Conservation (phyloP, 2,797 vertebrate species). For the Anableps anableps region DNA sequence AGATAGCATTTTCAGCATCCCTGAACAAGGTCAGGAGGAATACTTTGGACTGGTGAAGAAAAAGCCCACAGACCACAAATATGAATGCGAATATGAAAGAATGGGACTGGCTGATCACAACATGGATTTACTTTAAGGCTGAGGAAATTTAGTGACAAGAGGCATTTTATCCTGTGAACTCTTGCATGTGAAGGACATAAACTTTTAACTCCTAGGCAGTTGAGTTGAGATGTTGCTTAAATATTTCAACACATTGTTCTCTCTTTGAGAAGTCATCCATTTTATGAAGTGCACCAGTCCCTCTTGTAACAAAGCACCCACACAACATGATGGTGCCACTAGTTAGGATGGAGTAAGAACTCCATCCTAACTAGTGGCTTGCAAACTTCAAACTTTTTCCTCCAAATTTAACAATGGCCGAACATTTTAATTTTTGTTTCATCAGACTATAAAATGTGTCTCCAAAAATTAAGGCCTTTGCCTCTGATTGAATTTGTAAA, state of each 20-base stretch:
- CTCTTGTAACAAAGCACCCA: not conserved
- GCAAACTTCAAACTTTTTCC: not conserved
- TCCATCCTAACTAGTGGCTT: not conserved
- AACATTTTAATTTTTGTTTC: not conserved
- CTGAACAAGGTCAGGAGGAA: not conserved
- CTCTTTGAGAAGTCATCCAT: too few relatives aligned
- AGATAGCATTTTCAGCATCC: not conserved
- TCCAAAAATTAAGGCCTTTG: not conserved
- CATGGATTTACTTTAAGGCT: not conserved
- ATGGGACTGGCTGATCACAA: not conserved
- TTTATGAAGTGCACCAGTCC: not conserved
- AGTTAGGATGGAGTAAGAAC: not conserved
- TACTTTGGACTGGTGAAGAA: not conserved
- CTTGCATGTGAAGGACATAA: not conserved
- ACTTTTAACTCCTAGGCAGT: too few relatives aligned
- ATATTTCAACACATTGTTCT: too few relatives aligned
- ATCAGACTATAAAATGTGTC: not conserved
- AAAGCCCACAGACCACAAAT: conserved; percentile 1
- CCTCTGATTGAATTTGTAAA: not conserved
- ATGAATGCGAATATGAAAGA: not conserved
- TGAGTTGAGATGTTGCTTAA: too few relatives aligned
- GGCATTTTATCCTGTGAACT: not conserved
- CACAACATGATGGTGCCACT: not conserved
- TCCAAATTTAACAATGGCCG: not conserved
- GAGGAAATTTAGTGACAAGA: not conserved